Evolutionary conservation across 23 tunicate genomes (phyloP).

Genomic region (Styela plicata): DNA sequence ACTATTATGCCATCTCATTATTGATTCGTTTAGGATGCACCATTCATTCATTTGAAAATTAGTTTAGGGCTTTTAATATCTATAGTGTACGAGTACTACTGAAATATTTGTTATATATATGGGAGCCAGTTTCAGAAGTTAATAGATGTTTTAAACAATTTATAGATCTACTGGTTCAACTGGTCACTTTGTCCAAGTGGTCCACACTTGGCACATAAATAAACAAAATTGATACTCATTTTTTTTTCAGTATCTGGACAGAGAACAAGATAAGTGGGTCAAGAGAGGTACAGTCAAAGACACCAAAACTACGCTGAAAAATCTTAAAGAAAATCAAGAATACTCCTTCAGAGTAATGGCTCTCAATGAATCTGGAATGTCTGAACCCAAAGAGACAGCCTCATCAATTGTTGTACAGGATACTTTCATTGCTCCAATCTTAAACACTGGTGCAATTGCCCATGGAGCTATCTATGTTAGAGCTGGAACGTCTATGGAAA

Average conservation of each 20-base stretch:
- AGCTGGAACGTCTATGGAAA: constrained; percentile 38
- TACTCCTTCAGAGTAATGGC: constrained; percentile 93
- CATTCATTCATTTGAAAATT: neutral
- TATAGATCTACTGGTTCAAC: neutral
- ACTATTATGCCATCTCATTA: too few relatives aligned
- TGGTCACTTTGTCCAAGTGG: too few relatives aligned
- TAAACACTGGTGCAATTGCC: constrained; percentile 47
- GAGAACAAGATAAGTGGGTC: constrained; percentile 39
- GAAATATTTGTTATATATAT: too few relatives aligned
- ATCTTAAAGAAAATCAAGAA: constrained; percentile 77
- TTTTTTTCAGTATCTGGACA: constrained; percentile 58
- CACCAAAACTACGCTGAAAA: constrained; percentile 32
- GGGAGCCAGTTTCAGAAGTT: too few relatives aligned
- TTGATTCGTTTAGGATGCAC: too few relatives aligned
- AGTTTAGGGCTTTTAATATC: neutral
- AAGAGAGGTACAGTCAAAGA: constrained; percentile 57
- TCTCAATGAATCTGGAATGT: constrained; percentile 81
- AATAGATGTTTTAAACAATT: too few relatives aligned
- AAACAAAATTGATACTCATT: too few relatives aligned
- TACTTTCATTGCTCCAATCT: constrained; percentile 57
- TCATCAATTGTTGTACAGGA: constrained; percentile 62
- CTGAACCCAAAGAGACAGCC: constrained; percentile 64
- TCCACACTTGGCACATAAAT: too few relatives aligned
- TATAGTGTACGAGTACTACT: too few relatives aligned
- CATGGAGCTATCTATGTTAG: constrained; percentile 56